A percentile compares a stretch with the other conserved stretches of the same genome.
Conservation (phyloP, 2,888 invertebrate species). For the Trichopria drosophilae region DNA sequence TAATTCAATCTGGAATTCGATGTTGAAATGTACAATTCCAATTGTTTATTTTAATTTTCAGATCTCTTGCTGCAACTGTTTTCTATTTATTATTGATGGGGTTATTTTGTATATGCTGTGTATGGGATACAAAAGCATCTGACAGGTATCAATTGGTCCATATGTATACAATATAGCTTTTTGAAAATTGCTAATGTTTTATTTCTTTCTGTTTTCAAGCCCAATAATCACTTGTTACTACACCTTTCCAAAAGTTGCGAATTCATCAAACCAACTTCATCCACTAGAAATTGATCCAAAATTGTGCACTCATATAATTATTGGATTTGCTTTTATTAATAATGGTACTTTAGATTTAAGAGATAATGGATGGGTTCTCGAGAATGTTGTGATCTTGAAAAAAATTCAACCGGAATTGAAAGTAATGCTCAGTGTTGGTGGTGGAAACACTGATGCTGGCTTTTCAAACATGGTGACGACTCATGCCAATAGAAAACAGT, state of each 20-base stretch:
- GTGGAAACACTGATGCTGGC: constrained; percentile 61
- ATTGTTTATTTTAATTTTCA: too few species aligned
- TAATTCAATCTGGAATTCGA: too few species aligned
- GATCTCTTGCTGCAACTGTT: too few species aligned
- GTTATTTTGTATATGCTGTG: too few species aligned
- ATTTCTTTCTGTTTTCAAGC: too few species aligned
- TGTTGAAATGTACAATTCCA: too few species aligned
- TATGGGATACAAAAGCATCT: too few species aligned
- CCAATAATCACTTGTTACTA: too few species aligned
- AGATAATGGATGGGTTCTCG: constrained; percentile 53
- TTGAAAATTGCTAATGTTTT: too few species aligned
- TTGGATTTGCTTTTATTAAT: constrained; percentile 71
- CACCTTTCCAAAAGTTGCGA: constrained; percentile 60
- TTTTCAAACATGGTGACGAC: constrained; percentile 74
- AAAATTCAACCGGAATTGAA: constrained; percentile 68
- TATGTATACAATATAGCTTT: too few species aligned
- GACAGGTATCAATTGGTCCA: too few species aligned
- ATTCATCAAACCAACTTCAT: constrained; percentile 56
- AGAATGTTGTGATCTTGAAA: constrained; percentile 63
- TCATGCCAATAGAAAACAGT: constrained; percentile 70
- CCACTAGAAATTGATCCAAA: constrained; percentile 68
- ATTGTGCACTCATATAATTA: constrained; percentile 82
- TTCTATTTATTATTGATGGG: too few species aligned
- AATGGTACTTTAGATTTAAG: constrained; percentile 66
- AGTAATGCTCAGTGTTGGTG: constrained; percentile 77